Conservation (phyloP, 2,113 vertebrate species). For the Cinclus cinclus region DNA sequence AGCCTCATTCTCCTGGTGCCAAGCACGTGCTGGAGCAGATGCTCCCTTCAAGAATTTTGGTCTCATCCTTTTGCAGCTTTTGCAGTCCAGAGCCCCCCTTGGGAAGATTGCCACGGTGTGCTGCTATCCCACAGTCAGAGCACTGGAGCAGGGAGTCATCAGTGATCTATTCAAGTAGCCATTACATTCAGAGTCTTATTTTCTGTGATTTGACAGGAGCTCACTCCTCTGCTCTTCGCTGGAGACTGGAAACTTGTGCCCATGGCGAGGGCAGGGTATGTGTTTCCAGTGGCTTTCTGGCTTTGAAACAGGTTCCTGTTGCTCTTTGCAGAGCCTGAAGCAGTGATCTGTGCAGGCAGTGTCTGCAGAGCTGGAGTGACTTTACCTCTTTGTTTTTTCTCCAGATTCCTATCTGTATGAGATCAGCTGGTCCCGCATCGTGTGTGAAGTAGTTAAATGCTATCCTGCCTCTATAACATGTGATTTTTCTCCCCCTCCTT, state of each 20-base stretch:
- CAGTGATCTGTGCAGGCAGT: background rate
- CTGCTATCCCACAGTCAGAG: background rate
- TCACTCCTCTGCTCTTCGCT: background rate
- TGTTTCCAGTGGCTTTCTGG: background rate
- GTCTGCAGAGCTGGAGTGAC: conserved; percentile 9
- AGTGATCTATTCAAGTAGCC: background rate
- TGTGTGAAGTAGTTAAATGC: conserved; percentile 48
- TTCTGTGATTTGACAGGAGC: background rate
- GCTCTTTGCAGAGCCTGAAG: conserved; percentile 36
- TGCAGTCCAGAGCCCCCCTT: background rate
- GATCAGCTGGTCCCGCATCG: conserved; percentile 22
- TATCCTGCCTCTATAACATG: conserved; percentile 27
- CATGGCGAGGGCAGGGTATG: background rate
- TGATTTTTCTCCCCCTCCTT: background rate
- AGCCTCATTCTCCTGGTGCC: background rate
- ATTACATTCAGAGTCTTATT: background rate
- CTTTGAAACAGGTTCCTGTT: conserved; percentile 55
- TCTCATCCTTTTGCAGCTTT: background rate
- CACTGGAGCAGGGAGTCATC: background rate
- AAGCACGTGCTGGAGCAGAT: background rate
- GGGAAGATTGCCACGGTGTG: background rate
- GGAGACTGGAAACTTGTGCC: background rate
- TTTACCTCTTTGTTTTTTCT: conserved; percentile 41
- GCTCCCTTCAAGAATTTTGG: rapidly evolving
- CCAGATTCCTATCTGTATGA: background rate